Percentiles rank a stretch among this genome's conserved stretches.
Evolutionary conservation across 1,140 invertebrate species (phyloP).

Genomic region (Colletes latitarsis): DNA sequence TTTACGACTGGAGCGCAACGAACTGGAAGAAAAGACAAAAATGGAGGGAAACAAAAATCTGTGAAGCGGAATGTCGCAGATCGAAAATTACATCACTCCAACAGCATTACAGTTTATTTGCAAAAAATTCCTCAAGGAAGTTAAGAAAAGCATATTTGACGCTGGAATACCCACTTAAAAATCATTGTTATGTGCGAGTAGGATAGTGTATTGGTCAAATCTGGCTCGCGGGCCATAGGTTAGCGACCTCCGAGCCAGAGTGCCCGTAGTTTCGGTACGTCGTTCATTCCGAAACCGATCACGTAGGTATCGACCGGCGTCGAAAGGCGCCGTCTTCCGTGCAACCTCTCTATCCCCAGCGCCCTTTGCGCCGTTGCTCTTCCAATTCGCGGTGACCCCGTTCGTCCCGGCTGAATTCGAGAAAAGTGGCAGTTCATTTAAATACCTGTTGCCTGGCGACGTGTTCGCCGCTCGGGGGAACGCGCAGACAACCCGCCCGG

Average conservation of each 20-base stretch:
- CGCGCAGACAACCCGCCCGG: not conserved
- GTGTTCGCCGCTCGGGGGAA: not conserved
- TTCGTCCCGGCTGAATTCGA: conserved; percentile 48
- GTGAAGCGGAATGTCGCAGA: too few species aligned
- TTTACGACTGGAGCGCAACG: too few species aligned
- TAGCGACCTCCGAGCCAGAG: not conserved
- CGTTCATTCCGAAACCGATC: conserved; percentile 49
- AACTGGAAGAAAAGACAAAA: too few species aligned
- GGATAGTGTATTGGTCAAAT: not conserved
- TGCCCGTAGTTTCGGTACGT: conserved; percentile 16
- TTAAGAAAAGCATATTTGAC: too few species aligned
- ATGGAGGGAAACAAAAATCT: too few species aligned
- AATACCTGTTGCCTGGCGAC: conserved; percentile 66
- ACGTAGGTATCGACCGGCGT: conserved; percentile 58
- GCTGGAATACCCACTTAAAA: too few species aligned
- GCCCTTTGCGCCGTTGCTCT: conserved; percentile 24
- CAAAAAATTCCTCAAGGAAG: too few species aligned
- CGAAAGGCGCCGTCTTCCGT: conserved; percentile 7
- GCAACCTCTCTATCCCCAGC: conserved; percentile 1
- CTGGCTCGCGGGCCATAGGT: not conserved
- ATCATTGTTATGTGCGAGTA: too few species aligned
- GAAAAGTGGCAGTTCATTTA: conserved; percentile 56
- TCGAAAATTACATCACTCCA: too few species aligned
- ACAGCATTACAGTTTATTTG: too few species aligned
- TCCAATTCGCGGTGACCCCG: conserved; percentile 19